These are phyloP conservation scores for Orussus abietinus DNA, from an alignment of 1,140 invertebrate genomes.

Conservation along the genomic window DNA sequence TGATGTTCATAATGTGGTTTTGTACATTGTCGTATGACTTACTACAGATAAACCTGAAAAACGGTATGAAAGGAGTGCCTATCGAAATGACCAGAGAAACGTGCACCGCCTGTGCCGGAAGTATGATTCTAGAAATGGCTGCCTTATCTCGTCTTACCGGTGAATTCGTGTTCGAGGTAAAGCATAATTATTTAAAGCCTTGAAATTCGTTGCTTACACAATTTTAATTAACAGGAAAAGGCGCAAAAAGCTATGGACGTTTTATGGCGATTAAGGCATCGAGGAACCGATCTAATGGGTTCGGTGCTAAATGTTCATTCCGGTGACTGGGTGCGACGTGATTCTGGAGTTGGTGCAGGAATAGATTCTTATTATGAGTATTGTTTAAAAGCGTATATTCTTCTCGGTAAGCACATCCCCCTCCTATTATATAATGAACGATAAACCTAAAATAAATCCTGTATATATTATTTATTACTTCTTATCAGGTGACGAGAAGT, in stretches of 20 bases:
- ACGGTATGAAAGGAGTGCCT: conserved; percentile 78
- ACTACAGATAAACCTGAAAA: conserved; percentile 79
- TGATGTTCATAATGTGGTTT: no score
- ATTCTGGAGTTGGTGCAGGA: conserved; percentile 96
- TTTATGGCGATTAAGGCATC: conserved; percentile 90
- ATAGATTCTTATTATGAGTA: conserved; percentile 99
- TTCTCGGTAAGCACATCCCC: conserved; percentile 54
- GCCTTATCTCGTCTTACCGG: conserved; percentile 90
- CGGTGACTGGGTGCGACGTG: conserved; percentile 93
- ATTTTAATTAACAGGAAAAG: conserved; percentile 72
- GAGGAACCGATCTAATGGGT: conserved; percentile 88
- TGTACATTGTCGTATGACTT: conserved; percentile 7
- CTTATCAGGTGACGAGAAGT: conserved; percentile 72
- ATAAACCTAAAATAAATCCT: neutral
- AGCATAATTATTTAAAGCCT: conserved; percentile 10
- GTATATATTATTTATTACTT: conserved; percentile 25
- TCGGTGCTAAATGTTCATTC: conserved; percentile 95
- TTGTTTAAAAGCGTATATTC: conserved; percentile 87
- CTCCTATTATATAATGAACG: neutral
- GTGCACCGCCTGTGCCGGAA: conserved; percentile 97
- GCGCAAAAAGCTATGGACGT: conserved; percentile 96
- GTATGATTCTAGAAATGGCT: conserved; percentile 96
- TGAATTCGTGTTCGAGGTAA: conserved; percentile 85
- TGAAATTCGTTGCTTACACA: no score
- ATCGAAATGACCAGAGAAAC: conserved; percentile 80